Percentiles rank a stretch among this genome's conserved stretches.
Conservation (phyloP, 2,113 vertebrate species). For the Illadopsis cleaveri region DNA sequence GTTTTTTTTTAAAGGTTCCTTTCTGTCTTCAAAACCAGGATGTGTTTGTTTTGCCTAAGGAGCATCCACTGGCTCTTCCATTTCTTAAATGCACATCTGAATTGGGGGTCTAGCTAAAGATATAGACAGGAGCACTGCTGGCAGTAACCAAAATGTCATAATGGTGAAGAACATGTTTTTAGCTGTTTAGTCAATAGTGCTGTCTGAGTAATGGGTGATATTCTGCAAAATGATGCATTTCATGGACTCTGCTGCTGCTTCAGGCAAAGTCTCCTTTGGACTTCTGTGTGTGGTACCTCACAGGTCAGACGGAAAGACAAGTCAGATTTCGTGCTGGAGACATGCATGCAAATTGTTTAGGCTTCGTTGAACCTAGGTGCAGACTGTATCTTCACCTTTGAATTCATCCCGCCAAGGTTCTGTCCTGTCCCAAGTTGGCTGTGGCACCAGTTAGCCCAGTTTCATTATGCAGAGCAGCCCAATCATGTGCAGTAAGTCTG, state of each 20-base stretch:
- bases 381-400: not conserved
- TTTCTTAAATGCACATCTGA: not conserved
- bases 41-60: not conserved
- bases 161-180: not conserved
- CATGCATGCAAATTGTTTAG: not conserved
- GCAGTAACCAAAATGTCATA: not conserved
- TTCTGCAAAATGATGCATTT: not conserved
- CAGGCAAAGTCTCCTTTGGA: not conserved
- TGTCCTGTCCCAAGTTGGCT: not conserved
- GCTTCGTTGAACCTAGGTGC: not conserved
- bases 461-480: not conserved
- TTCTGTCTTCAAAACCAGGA: not conserved
- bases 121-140: rapidly evolving
- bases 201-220: not conserved
- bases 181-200: not conserved
- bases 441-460: not conserved
- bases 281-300: not conserved
- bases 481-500: not conserved
- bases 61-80: not conserved
- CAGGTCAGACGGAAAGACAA: not conserved
- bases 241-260: not conserved
- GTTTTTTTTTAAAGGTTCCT: not conserved
- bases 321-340: not conserved
- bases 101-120: not conserved
- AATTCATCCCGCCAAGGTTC: not conserved